Base-by-base conservation (phyloP, 2,888 invertebrate species). In the Caradrina clavipalpis region DNA sequence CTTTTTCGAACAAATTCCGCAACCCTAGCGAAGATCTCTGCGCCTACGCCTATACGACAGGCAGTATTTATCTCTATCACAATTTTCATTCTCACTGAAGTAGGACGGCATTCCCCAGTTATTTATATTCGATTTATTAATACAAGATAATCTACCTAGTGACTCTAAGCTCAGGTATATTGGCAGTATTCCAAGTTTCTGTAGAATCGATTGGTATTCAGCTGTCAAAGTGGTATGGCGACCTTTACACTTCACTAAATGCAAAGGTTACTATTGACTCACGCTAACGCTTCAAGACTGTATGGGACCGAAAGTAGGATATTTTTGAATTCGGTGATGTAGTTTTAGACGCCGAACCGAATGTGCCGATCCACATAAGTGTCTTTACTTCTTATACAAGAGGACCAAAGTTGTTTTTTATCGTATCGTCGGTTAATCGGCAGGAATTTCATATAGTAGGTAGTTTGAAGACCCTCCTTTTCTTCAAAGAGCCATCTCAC, bases 231-330 rank as follows among this genome's bases (percentile, higher is more conserved):
- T 3, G 78, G 57, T 71, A 55, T 66, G 42, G 42, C 2, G 49
- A 65, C 72, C 65, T 59, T 69, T 73, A 72, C 51, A 39, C 70
- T 70, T 68, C 50, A 53, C 63, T 59, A 53, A 73, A 62, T 58
- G 51, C 57, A 76, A 78, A 80, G 68, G 67, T 80, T 64, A 68
- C 57, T 50, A 74, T 78, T 74, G 77, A 74, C 69, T 77, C 77
- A 78, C 50, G 15, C 8, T 68, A 53, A 51, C 69, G 53, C 31
- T 57, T 45, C 19, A 66, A 57, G 19, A 66, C 47, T 71, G 60
- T 31, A 31, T 77, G 66, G 22, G 57, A 47, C 22, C 49, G 42
- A 55, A 39, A 39, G 2, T 39, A 11, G 0, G 31, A 65, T 72
- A 55, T 62, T 19, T 55, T 62, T 39, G 19, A 6, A 11, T 45